Evolutionary conservation across 2,797 vertebrate genomes (phyloP), one percentile per base, ranked within the genome.

Genomic region (Euphonia xanthogaster): DNA sequence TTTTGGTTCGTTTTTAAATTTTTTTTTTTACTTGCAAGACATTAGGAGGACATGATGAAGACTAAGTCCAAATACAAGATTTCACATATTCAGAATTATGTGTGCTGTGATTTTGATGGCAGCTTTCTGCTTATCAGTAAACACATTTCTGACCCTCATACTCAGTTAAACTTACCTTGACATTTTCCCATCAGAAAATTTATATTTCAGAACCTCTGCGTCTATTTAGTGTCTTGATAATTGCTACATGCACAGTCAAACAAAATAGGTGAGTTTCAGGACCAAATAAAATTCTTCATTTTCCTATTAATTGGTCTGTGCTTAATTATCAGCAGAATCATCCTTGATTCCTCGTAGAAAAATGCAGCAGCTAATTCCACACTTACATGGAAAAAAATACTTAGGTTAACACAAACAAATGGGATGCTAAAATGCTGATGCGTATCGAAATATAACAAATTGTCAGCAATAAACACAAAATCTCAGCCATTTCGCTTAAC

Each of bases 121-220:
- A 67, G 48, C 67, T 76, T 90, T 77, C 73, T 60, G 20, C 39
- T 77, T 80, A 71, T 50, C 39, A 65, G 20, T 61, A 71, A 85
- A 88, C 33, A 63, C 0, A 1, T 72, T 94, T 86, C 50, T 88
- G 62, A 62, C 31, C 60, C 20, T 67, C 35, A 35, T 51, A 50
- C 27, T 91, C 6, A 54, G 85, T 94, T 61, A 82, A 82, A 94
- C 63, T 93, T 85, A 97, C 80, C 86, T 91, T 80, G 67, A 83
- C 6, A 61, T 89, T 89, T 82, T 58, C 42, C 25, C 40, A 76
- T 44, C 11, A 54, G 45, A 82, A 84, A 22, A 91, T 61, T 73
- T 79, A 14, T 50, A 72, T 85, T 95, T 68, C 57, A 85, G 78
- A 74, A 30, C 37, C 11, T 80, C 39, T 62, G 37, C 68, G n/a